Percentiles rank a stretch among this genome's conserved stretches.
Evolutionary conservation across 2,797 vertebrate genomes (phyloP).

Genomic region (Labeo calbasu): DNA sequence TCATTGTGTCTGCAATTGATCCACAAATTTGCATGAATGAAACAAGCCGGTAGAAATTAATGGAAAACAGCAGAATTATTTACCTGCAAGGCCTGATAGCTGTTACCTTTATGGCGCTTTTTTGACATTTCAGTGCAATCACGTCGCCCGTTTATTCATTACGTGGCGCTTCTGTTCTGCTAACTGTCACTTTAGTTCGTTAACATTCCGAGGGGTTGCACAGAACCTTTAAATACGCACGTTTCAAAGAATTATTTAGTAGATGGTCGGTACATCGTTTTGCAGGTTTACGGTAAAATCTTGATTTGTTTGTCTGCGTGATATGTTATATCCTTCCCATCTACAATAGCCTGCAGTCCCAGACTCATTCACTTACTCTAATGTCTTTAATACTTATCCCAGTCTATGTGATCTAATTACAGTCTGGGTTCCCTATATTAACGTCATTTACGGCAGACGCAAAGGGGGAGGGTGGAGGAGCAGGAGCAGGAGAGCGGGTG

Average conservation of each 20-base stretch:
- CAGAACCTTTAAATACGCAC: background rate
- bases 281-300: conserved; percentile 40
- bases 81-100: background rate
- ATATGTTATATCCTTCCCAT: conserved; percentile 34
- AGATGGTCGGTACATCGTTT: background rate
- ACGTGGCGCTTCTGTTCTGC: background rate
- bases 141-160: background rate
- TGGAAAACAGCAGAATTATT: background rate
- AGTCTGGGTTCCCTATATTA: conserved; percentile 52
- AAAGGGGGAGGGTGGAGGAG: conserved; percentile 10
- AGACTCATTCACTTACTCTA: conserved; percentile 50
- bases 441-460: conserved; percentile 49
- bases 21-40: background rate
- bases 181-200: background rate
- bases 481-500: background rate
- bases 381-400: conserved; percentile 52
- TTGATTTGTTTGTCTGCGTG: conserved; percentile 28
- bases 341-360: conserved; percentile 44
- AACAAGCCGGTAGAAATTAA: background rate
- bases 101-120: background rate
- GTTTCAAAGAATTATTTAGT: background rate
- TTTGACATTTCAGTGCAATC: background rate
- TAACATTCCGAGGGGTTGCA: background rate
- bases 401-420: conserved; percentile 53
- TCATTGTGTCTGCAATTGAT: background rate